Conservation (phyloP, 64 coral and sea anemone genomes). For the Exaiptasia diaphana region DNA sequence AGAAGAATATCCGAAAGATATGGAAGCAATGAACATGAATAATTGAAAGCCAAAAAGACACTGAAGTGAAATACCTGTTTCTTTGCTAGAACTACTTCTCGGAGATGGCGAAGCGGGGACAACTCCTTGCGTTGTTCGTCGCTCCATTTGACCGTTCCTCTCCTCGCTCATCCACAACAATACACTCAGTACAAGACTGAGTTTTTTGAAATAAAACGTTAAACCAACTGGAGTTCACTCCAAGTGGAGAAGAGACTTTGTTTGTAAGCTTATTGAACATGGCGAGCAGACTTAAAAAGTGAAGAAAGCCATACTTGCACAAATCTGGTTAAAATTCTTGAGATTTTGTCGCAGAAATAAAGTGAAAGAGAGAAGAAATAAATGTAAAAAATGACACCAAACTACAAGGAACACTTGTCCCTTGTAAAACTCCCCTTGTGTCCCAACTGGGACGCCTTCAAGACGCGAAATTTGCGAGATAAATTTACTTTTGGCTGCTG, state of each 20-base stretch:
- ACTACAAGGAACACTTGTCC: slow-evolving; percentile 84
- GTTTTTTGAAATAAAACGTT: slow-evolving; percentile 44
- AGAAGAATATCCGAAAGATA: no score
- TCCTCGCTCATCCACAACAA: slow-evolving; percentile 73
- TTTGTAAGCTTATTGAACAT: slow-evolving; percentile 80
- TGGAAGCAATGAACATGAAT: neutral
- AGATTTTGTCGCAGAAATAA: slow-evolving; percentile 51
- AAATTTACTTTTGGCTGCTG: slow-evolving; percentile 42
- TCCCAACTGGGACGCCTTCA: slow-evolving; percentile 22
- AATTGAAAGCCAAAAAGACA: neutral
- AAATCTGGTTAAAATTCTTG: neutral
- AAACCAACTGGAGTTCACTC: slow-evolving; percentile 58
- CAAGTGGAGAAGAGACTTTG: slow-evolving; percentile 83
- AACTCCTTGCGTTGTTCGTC: slow-evolving; percentile 26
- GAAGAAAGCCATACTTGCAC: slow-evolving; percentile 80
- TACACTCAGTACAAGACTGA: slow-evolving; percentile 22
- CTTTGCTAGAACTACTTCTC: slow-evolving; percentile 53
- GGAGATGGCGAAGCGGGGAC: slow-evolving; percentile 11
- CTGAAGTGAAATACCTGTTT: slow-evolving; percentile 47
- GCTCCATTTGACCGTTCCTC: slow-evolving; percentile 36
- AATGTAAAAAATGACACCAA: slow-evolving; percentile 47
- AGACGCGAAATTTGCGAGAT: neutral
- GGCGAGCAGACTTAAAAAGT: slow-evolving; percentile 56
- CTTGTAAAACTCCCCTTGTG: slow-evolving; percentile 33
- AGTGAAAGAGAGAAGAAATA: slow-evolving; percentile 13